Evolutionary conservation across 35 echinoderm and acorn worm genomes (phyloP).

Genomic region (Diadema setosum): DNA sequence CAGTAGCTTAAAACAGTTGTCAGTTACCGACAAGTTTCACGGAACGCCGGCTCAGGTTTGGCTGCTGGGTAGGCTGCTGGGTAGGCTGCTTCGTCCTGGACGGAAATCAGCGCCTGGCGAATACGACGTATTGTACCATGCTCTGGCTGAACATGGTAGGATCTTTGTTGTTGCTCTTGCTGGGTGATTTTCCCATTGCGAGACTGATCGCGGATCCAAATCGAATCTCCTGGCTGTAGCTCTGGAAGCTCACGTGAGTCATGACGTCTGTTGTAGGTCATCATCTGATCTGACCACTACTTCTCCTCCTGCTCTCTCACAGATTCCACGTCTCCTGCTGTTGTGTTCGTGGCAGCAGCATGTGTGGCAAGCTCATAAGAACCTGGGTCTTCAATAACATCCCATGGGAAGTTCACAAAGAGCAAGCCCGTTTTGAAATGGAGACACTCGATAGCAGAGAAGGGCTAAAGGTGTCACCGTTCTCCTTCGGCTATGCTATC

Average conservation of each 20-base stretch:
- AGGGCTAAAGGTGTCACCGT: conserved; percentile 7
- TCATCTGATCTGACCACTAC: background rate
- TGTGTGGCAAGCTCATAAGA: background rate
- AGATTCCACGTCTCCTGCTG: background rate
- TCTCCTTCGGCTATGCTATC: background rate
- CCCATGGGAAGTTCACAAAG: too few relatives aligned
- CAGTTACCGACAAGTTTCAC: too few relatives aligned
- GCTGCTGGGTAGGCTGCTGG: too few relatives aligned
- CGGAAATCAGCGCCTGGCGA: too few relatives aligned
- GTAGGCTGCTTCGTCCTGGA: too few relatives aligned
- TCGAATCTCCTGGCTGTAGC: background rate
- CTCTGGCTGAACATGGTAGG: background rate
- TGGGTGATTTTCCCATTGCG: background rate
- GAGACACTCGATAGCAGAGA: conserved; percentile 9
- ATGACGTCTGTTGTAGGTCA: conserved; percentile 5
- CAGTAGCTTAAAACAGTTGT: too few relatives aligned
- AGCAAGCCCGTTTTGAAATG: conserved; percentile 27
- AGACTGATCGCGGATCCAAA: conserved; percentile 26
- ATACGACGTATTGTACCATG: background rate
- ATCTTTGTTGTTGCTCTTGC: background rate
- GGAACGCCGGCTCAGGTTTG: too few relatives aligned
- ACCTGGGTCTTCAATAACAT: too few relatives aligned
- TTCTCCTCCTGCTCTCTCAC: background rate
- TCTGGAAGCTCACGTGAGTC: background rate
- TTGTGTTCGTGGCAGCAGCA: background rate